A percentile compares a stretch with the other conserved stretches of the same genome.
Conservation (phyloP, 1,140 invertebrate species). For the Drosophila nasuta region DNA sequence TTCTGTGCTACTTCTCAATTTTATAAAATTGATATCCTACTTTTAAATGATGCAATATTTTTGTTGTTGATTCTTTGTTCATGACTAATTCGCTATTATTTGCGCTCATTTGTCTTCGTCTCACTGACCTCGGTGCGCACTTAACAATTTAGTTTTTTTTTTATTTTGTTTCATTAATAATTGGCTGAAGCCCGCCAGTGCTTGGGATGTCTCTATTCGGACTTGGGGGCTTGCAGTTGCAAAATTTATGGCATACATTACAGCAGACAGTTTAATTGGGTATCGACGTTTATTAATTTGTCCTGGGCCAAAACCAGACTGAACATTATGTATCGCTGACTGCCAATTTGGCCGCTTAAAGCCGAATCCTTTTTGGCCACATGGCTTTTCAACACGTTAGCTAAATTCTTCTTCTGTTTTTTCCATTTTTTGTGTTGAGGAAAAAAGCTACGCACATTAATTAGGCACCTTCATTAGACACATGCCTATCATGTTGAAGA, state of each 20-base stretch:
- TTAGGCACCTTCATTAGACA: slow-evolving; percentile 77
- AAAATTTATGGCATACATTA: slow-evolving; percentile 76
- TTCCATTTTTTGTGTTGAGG: slow-evolving; percentile 6
- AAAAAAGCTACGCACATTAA: slow-evolving; percentile 63
- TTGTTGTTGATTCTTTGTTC: slow-evolving; percentile 8
- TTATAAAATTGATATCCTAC: background rate
- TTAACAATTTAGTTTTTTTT: slow-evolving; percentile 30
- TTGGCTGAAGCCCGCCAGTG: slow-evolving; percentile 40
- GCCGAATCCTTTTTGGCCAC: slow-evolving; percentile 41
- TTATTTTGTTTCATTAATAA: slow-evolving; percentile 43
- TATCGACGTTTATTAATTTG: slow-evolving; percentile 80
- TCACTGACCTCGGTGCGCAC: slow-evolving; percentile 24
- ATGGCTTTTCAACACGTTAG: slow-evolving; percentile 70
- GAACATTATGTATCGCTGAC: slow-evolving; percentile 9
- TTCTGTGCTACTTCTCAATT: background rate
- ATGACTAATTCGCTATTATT: slow-evolving; percentile 59
- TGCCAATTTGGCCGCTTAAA: slow-evolving; percentile 44
- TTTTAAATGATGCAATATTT: slow-evolving; percentile 11
- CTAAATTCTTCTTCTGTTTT: slow-evolving; percentile 20
- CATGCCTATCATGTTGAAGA: slow-evolving; percentile 66
- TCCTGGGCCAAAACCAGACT: slow-evolving; percentile 15
- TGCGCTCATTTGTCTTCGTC: slow-evolving; percentile 55
- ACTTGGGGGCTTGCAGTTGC: slow-evolving; percentile 29
- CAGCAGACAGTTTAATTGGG: slow-evolving; percentile 75
- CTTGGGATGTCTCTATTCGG: slow-evolving; percentile 66